Base-by-base conservation (phyloP, 1,140 invertebrate species). In the Drosophila bocqueti region DNA sequence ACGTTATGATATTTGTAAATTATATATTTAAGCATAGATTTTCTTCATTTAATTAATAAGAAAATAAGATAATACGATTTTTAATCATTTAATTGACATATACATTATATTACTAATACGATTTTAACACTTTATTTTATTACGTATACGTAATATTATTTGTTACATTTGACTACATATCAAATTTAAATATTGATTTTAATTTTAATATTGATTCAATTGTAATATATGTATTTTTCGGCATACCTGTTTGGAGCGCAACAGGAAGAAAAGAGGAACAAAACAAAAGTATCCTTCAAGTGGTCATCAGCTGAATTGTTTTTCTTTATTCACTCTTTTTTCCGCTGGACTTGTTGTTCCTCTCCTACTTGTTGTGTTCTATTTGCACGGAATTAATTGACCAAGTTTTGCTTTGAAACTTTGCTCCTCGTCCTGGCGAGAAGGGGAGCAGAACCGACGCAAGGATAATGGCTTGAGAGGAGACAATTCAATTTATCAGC, bases 371-470 rank as follows among this genome's bases (percentile, higher is more conserved):
- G 54, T 65, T 71, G 43, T 62, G 43, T 62, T 31, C 49, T 63
- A 55, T 73, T 66, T 42, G 54, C 40, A 54, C 58, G 59, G 66
- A 86, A 83, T 87, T 87, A 89, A 89, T 89, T 81, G 81, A 78
- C 64, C 73, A 83, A 87, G 77, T 87, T 79, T 78, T 60, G 67
- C 54, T 75, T 72, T 81, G 60, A 60, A 76, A 63, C 65, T 77
- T 47, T 31, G 40, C 50, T 16, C 24, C 24, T 55, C 21, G 34
- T 50, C 34, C 18, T 72, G 69, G 36, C 54, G 8, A 31, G 31
- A 9, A 68, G 2, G 4, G 47, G 24, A 15, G 47, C 15, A 16
- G 47, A 42, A 43, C 26, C 34, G 36, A 11, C 9, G 34, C 9
- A 16, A 26, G 43, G 34, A 71, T 71, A 55, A 71, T 71, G 40